Conservation (phyloP, 2,113 vertebrate genomes). For the Poeciliopsis turrubarensis region DNA sequence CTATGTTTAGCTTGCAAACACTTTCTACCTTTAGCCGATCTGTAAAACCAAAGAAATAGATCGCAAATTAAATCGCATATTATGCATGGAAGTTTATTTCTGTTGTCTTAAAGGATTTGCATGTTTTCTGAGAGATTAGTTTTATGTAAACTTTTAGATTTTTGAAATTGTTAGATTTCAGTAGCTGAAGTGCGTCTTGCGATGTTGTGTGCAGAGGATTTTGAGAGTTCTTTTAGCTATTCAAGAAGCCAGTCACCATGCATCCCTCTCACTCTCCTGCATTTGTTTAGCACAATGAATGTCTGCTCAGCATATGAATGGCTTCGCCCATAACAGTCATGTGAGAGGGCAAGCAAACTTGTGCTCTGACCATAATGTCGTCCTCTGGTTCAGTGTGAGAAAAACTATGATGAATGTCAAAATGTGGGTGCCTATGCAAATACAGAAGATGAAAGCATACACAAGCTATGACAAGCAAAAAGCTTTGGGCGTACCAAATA, state of each 20-base stretch:
- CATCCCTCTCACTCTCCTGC: slow-evolving; percentile 53
- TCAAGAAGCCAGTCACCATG: slow-evolving; percentile 35
- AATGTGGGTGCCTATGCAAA: not conserved
- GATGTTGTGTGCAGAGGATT: slow-evolving; percentile 41
- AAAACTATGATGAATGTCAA: slow-evolving; percentile 9
- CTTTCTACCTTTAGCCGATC: slow-evolving; percentile 22
- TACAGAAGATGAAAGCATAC: slow-evolving; percentile 5
- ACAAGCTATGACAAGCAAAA: not conserved
- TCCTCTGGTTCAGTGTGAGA: slow-evolving; percentile 8
- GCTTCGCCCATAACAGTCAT: slow-evolving; percentile 49
- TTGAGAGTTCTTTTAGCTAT: slow-evolving; percentile 47
- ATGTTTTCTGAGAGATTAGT: slow-evolving; percentile 35
- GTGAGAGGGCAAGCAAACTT: slow-evolving; percentile 37
- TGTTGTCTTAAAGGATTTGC: slow-evolving; percentile 37
- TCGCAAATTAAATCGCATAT: slow-evolving; percentile 1
- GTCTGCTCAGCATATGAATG: slow-evolving; percentile 73
- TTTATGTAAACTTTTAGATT: slow-evolving; percentile 47
- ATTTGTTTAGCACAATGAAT: slow-evolving; percentile 69
- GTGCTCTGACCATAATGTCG: slow-evolving; percentile 13
- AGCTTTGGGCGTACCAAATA: slow-evolving; percentile 1
- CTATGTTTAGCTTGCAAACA: slow-evolving; percentile 43
- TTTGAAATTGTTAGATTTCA: slow-evolving; percentile 40
- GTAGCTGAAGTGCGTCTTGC: slow-evolving; percentile 45
- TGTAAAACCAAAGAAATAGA: slow-evolving; percentile 3
- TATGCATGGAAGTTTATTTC: slow-evolving; percentile 12